These are phyloP conservation scores for Yponomeuta sedellus DNA, from an alignment of 2,888 invertebrate genomes.

Conservation along the genomic window DNA sequence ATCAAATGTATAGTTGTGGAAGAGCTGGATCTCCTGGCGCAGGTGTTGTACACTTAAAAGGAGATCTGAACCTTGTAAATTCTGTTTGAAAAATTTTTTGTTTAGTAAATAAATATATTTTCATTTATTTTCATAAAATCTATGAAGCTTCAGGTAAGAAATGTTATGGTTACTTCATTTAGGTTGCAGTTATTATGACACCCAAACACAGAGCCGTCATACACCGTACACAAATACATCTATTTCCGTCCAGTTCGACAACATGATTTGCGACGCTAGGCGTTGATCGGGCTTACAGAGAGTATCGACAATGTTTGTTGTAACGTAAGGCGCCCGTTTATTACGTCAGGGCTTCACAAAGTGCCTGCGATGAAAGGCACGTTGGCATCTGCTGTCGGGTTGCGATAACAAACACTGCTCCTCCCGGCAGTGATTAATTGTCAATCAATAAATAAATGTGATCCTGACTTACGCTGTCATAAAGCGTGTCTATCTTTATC, in stretches of 20 bases:
- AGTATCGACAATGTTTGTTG: neutral
- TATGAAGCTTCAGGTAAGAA: no score
- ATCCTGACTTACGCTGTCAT: neutral
- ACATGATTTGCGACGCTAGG: neutral
- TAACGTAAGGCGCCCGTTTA: neutral
- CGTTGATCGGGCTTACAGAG: neutral
- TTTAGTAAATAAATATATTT: no score
- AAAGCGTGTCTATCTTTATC: no score
- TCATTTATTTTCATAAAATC: no score
- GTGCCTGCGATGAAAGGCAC: neutral
- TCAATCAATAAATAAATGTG: neutral
- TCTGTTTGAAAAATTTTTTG: no score
- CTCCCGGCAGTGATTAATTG: neutral
- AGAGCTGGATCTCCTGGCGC: no score
- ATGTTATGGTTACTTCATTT: no score
- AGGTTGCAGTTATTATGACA: neutral
- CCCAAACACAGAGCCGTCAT: neutral
- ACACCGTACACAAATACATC: neutral
- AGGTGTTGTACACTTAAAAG: no score
- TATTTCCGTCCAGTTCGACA: neutral
- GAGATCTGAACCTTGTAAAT: no score
- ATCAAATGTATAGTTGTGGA: no score
- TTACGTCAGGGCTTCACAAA: neutral
- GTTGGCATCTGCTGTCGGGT: neutral
- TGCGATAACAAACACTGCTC: neutral